phyloP scores from a whole-genome alignment of 1,140 invertebrate genomes.

The Drosophila suzukii region DNA sequence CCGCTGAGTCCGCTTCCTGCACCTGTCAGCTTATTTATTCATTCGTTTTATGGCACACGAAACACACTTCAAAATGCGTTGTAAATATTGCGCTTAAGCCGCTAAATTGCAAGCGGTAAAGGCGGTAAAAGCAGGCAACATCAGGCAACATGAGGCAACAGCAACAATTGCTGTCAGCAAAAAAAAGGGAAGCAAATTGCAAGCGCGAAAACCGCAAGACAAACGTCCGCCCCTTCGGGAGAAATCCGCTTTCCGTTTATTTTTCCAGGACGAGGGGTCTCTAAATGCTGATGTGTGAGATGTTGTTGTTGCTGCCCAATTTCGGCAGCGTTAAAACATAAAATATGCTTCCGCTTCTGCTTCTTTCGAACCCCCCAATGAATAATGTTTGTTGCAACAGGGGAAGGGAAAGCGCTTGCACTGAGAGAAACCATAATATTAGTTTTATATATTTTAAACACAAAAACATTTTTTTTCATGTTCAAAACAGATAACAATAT shows the following conservation, averaged over 20 bases:
- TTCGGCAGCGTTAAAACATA: conserved; percentile 84
- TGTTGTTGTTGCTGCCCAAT: conserved; percentile 67
- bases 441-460: neutral
- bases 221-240: conserved; percentile 47
- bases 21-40: conserved; percentile 61
- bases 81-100: conserved; percentile 79
- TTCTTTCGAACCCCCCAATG: conserved; percentile 49
- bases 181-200: conserved; percentile 59
- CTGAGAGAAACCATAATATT: neutral
- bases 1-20: conserved; percentile 36
- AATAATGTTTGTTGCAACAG: conserved; percentile 75
- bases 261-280: conserved; percentile 33
- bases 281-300: conserved; percentile 83
- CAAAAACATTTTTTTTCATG: too few relatives aligned
- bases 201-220: conserved; percentile 76
- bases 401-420: conserved; percentile 2
- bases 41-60: conserved; percentile 65
- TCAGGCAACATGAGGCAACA: conserved; percentile 39
- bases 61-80: conserved; percentile 69
- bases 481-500: too few relatives aligned
- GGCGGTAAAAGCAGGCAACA: conserved; percentile 24
- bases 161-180: conserved; percentile 70
- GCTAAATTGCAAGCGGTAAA: conserved; percentile 71
- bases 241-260: conserved; percentile 15
- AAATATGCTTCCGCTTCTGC: conserved; percentile 77